phyloP scores from a whole-genome alignment of 2,888 invertebrate genomes.

The Acleris literana region DNA sequence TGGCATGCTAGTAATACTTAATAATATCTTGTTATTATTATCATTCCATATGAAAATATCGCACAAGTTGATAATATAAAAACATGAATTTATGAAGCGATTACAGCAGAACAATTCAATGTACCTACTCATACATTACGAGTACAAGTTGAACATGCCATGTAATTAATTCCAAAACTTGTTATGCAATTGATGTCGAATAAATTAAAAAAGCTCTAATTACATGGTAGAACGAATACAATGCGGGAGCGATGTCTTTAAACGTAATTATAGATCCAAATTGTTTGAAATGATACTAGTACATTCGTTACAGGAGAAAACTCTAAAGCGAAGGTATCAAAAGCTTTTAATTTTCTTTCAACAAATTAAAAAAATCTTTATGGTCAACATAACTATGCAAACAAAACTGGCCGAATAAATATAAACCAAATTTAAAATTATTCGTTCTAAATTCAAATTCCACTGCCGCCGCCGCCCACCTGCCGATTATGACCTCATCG shows the following conservation, averaged over 20 bases:
- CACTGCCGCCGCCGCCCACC: constrained; percentile 45
- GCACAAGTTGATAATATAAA: no score
- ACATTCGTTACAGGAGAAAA: constrained; percentile 3
- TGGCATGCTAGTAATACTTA: no score
- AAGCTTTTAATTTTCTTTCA: constrained; percentile 13
- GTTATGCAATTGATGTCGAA: constrained; percentile 22
- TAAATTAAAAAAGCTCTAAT: constrained; percentile 25
- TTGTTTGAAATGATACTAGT: constrained; percentile 20
- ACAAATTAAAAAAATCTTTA: constrained; percentile 16
- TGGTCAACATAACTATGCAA: constrained; percentile 14
- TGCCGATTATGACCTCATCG: constrained; percentile 55
- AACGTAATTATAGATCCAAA: constrained; percentile 9
- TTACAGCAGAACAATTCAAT: constrained; percentile 2
- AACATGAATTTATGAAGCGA: no score
- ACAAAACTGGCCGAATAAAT: constrained; percentile 38
- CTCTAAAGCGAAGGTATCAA: constrained; percentile 16
- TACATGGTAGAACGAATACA: constrained; percentile 15
- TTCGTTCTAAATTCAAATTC: constrained; percentile 40
- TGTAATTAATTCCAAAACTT: constrained; percentile 6
- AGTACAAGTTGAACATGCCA: constrained; percentile 4
- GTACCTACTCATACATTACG: background rate
- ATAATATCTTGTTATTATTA: no score
- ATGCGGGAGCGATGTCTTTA: constrained; percentile 21
- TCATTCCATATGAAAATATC: no score
- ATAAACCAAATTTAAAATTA: constrained; percentile 44